Evolutionary conservation across 2,888 invertebrate species (phyloP), one percentile per base, ranked within the genome.

Genomic region (Synanthedon vespiformis): DNA sequence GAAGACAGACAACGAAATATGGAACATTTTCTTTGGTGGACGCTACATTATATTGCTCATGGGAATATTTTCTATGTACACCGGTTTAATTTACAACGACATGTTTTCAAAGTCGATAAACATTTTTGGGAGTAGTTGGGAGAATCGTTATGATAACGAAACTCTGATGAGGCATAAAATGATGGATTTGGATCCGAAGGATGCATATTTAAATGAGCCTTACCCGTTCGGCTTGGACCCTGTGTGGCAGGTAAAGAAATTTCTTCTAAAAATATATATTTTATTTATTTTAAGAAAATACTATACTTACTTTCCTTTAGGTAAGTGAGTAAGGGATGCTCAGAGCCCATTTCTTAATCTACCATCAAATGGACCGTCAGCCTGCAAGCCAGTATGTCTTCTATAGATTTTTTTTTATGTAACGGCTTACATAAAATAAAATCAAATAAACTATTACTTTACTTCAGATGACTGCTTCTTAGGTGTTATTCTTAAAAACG

Each of bases 151-250:
- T 54, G 77, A 77, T 53, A 67, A 74, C 54, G 58, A 64, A 0
- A 80, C 79, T 1, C 57, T 89, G 34, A 53, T 53, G 40, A 60
- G 61, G n/a, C 62, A 76, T 56, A 62, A 60, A n/a, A 57, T 58
- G 57, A 67, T 89, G 22, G 76, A 78, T 50, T 66, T 90, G 61
- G 86, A 89, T 61, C 90, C 90, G 0, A 77, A 68, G 14, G 67
- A 60, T 1, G 79, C 84, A 11, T 89, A 88, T 57, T 62, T 57
- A 1, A 72, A 82, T 16, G 61, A 58, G 1, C 92, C 90, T 2
- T 94, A 94, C 77, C 90, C 91, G 0, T 85, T 93, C 65, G 94
- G 94, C 16, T 63, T 94, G 51, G 93, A 94, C 75, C 93, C 93
- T 12, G 89, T 89, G 49, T 93, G 92, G 92, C 91, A 91, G 81